Base-by-base conservation (phyloP, 2,888 invertebrate genomes). In the Lissonota sp. region DNA sequence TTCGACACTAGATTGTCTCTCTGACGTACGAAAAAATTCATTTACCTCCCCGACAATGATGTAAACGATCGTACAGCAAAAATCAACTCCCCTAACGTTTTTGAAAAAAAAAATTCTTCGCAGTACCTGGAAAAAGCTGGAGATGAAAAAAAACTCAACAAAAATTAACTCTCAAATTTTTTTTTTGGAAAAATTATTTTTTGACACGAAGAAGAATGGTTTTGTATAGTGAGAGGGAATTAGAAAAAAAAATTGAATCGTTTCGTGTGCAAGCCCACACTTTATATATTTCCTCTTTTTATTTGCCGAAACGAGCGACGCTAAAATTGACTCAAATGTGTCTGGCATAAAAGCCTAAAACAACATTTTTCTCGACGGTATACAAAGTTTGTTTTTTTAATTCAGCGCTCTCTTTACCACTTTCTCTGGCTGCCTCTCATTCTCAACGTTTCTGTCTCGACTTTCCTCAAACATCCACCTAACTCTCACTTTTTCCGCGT, bases 301-400 rank as follows among this genome's bases (percentile, higher is more conserved):
- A 44, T 55, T 55, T 67, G 49, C 73, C 55, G 74, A 70, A 64
- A 57, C 71, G 16, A 58, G 46, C 60, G 70, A 76, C 77, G 77
- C 66, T 26, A 75, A 82, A 78, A 75, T 79, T 82, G 66, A 69
- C 83, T 58, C 76, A 69, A 67, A 63, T 75, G 80, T 73, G 70
- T 42, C 83, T 51, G 72, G 69, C 79, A 84, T 87, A 84, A 87
- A 87, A 84, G 86, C 87, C 86, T 86, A 85, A 86, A 87, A 87
- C 87, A 87, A 87, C 86, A 85, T 86, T 87, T 85, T 80, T 85
- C 83, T 82, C 79, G 66, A 53, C 10, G 49, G 49, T 49, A 40
- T 39, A n/a, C n/a, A 53, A 26, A 14, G 49, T 64, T 58, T 67
- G 42, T 62, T 53, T 63, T 53, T 62, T 55, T 55, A 67, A 55